Base-by-base conservation (phyloP, 92 coral and sea anemone species). In the Zoanthus gigantus region DNA sequence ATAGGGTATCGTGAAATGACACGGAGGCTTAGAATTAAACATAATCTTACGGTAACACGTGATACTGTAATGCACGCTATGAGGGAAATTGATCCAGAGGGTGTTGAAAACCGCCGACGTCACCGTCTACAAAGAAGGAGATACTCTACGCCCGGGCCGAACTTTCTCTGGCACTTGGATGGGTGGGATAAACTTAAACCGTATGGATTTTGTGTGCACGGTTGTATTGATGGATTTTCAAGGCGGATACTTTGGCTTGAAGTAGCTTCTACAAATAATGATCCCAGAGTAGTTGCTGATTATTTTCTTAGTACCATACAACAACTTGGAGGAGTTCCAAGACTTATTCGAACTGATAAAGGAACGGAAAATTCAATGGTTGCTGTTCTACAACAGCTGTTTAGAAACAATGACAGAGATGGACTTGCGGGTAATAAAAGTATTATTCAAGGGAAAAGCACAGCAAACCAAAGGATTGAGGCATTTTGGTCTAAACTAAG, bases 401-500 rank as follows among this genome's bases (percentile, higher is more conserved):
- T 90, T 80, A 72, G 93, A 75, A 69, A 84, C 66, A 53, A 87
- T 47, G 87, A 90, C 63, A 52, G 72, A 37, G 93, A 90, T 74
- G 31, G 68, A 23, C 84, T 90, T 54, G 86, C 84, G 7, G 90
- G 87, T 54, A 53, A 65, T 32, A 86, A 87, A 81, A 87, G 93
- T 66, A 56, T 90, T 76, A 81, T 90, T 58, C 75, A 65, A 54
- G 90, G 91, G 44, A 79, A 86, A 87, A 90, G 93, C 79, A 76
- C 87, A 54, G 89, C 87, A 28, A 91, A 91, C 68, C 94, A 91
- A 54, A 58, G 94, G 79, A 92, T 88, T 31, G 94, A 88, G 76
- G 91, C 94, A 53, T 92, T 68, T 73, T 92, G 94, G 94, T 92
- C 94, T 14, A 85, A 92, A 53, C 82, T 79, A 50, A 74, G 54